Conservation (phyloP, 2,113 vertebrate genomes). For the Tyrannus savana region DNA sequence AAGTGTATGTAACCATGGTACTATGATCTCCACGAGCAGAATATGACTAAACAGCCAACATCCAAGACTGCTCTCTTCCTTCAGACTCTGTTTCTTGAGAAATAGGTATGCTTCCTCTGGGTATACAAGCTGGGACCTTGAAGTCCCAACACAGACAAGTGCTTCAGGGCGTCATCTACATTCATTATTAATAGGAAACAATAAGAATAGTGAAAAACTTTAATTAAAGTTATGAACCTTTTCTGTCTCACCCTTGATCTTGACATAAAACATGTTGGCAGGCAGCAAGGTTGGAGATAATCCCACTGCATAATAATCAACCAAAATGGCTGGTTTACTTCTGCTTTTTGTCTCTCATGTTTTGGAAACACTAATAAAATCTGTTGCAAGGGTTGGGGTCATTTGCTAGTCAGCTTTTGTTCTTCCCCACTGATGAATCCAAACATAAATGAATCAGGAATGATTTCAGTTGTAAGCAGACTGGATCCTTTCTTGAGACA, state of each 20-base stretch:
- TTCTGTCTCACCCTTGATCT: neutral
- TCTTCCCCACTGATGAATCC: neutral
- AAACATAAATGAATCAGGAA: neutral
- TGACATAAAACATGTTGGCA: neutral
- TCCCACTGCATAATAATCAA: neutral
- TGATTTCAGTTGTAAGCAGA: neutral
- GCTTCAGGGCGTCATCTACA: neutral
- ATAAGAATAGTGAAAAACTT: conserved; percentile 1
- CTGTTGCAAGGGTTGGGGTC: neutral
- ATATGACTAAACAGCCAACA: neutral
- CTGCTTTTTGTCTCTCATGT: neutral
- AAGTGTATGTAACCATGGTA: neutral
- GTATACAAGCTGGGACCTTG: neutral
- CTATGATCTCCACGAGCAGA: neutral
- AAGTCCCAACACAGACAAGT: neutral
- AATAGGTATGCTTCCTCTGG: neutral
- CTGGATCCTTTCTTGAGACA: neutral
- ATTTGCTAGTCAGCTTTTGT: neutral
- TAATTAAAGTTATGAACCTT: neutral
- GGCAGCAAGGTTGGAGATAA: neutral
- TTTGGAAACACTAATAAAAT: neutral
- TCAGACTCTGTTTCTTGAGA: neutral
- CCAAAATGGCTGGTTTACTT: neutral
- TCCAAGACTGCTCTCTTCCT: neutral
- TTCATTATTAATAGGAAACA: conserved; percentile 17